Evolutionary conservation across 2,797 vertebrate genomes (phyloP), one percentile per base, ranked within the genome.

Genomic region (Eulemur mongoz): DNA sequence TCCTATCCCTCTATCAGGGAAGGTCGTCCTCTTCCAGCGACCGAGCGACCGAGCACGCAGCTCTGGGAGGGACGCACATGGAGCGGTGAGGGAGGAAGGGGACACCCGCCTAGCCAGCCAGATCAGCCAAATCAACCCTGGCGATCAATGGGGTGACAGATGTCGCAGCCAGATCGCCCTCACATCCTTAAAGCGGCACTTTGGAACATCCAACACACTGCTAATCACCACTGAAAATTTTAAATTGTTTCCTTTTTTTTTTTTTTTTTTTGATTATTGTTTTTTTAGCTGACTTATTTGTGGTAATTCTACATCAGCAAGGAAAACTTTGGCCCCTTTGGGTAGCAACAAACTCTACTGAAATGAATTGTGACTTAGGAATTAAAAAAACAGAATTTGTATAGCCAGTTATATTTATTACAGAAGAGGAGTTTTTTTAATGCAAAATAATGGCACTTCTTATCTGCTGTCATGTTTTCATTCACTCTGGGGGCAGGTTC

Each of bases 331-430:
- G 76, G 35, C 22, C 10, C 20, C 50, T 23, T 7, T 90, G n/a
- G 92, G 12, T 83, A 73, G 43, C 67, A 88, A 72, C 54, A 88
- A 7, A 65, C 57, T 65, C 73, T 40, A 10, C 38, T 82, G 70
- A 85, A 96, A 72, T 90, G 93, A 86, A 23, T 23, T 25, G 15
- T 76, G 73, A 89, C 38, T 54, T 17, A 18, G 22, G 40, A 95
- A 90, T 94, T 59, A 72, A 92, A 61, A 87, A 81, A 88, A 67
- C 30, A 40, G 63, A 72, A 35, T 89, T 48, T 11, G 20, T 45
- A 13, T 22, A 45, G 50, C 38, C 57, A 38, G 15, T 35, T 81
- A 40, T 76, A 40, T 8, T 78, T 54, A 32, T 50, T 80, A 95
- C 75, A 35, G 35, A 61, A 43, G 38, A 27, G 57, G 30, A 27